A percentile compares a stretch with the other conserved stretches of the same genome.
These are phyloP conservation scores for Colaptes auratus DNA, from an alignment of 2,113 vertebrate species.

Conservation along the genomic window DNA sequence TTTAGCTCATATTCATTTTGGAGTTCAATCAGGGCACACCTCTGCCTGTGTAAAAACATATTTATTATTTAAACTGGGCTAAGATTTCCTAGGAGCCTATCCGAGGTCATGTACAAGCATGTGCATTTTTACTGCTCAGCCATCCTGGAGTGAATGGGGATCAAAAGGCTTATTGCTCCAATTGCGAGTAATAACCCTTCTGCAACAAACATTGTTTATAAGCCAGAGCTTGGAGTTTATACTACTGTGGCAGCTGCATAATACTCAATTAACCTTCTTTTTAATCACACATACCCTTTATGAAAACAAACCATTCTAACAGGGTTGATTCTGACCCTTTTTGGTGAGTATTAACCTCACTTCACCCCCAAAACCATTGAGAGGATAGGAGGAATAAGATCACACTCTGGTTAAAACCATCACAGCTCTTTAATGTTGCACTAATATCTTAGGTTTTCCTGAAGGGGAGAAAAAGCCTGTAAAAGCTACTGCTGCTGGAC, in stretches of 20 bases:
- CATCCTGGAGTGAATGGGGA: constrained; percentile 20
- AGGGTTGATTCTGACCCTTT: not conserved
- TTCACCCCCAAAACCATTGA: not conserved
- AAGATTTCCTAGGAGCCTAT: constrained; percentile 21
- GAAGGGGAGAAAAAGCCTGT: constrained; percentile 23
- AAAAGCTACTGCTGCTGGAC: constrained; percentile 45
- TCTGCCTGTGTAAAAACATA: not conserved
- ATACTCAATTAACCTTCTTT: constrained; percentile 51
- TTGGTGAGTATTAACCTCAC: not conserved
- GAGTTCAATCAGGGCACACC: not conserved
- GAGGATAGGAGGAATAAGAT: not conserved
- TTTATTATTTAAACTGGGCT: constrained; percentile 28
- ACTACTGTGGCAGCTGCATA: not conserved
- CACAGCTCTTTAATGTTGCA: not conserved
- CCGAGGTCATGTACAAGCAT: not conserved
- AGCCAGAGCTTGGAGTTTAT: constrained; percentile 1
- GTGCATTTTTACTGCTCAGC: constrained; percentile 3
- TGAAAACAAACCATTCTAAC: not conserved
- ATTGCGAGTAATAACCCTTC: not conserved
- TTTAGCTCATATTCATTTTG: constrained; percentile 5
- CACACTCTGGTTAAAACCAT: not conserved
- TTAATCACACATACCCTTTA: constrained; percentile 21
- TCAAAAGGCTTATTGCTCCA: not conserved
- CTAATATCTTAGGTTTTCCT: constrained; percentile 58
- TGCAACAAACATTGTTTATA: constrained; percentile 30